Conservation (phyloP, 2,888 invertebrate genomes). For the Eristalis tenax region DNA sequence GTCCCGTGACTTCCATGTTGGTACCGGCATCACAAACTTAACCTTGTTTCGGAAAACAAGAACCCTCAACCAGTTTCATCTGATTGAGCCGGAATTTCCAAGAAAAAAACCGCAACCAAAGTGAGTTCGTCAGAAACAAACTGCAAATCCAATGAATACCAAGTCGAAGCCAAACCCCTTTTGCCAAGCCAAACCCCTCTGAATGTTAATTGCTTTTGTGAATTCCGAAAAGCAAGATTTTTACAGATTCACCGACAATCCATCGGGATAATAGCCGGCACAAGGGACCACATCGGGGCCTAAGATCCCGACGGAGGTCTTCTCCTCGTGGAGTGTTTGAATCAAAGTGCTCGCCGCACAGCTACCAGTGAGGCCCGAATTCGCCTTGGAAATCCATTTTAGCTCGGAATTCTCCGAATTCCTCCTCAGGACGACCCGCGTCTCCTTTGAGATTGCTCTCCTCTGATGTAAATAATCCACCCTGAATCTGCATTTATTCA, state of each 20-base stretch:
- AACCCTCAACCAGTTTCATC: neutral
- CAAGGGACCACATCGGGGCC: neutral
- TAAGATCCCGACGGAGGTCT: neutral
- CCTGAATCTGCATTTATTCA: neutral
- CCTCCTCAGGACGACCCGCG: no score
- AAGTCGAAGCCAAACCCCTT: neutral
- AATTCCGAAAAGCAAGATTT: neutral
- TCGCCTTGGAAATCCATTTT: no score
- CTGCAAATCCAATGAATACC: neutral
- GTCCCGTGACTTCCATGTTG: no score
- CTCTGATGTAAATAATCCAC: neutral
- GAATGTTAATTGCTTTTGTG: neutral
- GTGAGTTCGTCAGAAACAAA: neutral
- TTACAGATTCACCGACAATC: neutral
- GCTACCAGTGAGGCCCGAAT: no score
- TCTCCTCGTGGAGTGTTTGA: neutral
- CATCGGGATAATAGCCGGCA: neutral
- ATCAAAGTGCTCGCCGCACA: no score
- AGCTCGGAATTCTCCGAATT: neutral
- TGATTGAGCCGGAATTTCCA: neutral
- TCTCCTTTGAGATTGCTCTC: no score
- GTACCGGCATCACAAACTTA: no score
- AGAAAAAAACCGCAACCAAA: neutral
- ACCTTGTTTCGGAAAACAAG: neutral
- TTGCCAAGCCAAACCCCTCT: neutral